phyloP scores from a whole-genome alignment of 53 echinoderm and acorn worm genomes.

The Astropecten irregularis region DNA sequence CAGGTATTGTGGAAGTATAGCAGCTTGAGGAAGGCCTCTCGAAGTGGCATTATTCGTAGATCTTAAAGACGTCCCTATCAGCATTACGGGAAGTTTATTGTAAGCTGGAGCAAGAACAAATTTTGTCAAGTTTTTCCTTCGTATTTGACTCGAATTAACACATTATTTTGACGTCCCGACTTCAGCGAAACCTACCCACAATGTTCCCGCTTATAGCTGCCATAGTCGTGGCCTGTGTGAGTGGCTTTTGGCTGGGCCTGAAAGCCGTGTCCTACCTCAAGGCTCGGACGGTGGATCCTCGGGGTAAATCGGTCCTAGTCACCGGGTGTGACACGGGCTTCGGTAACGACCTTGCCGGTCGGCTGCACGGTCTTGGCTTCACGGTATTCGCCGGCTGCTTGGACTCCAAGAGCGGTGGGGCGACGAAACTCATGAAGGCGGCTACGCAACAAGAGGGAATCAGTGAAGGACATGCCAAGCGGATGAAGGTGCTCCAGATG shows the following conservation, averaged over 20 bases:
- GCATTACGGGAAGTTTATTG: too few relatives aligned
- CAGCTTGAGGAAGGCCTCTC: too few relatives aligned
- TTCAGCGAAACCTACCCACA: too few relatives aligned
- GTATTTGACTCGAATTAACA: too few relatives aligned
- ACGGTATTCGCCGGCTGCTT: slow-evolving; percentile 83
- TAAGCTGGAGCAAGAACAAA: too few relatives aligned
- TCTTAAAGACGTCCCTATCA: too few relatives aligned
- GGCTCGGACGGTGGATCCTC: slow-evolving; percentile 57
- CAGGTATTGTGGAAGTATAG: too few relatives aligned
- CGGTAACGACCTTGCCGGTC: slow-evolving; percentile 77
- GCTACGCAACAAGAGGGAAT: not conserved
- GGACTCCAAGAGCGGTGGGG: slow-evolving; percentile 70
- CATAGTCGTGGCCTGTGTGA: slow-evolving; percentile 12
- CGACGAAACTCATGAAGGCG: slow-evolving; percentile 51
- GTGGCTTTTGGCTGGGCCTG: slow-evolving; percentile 23
- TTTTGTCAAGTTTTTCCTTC: too few relatives aligned
- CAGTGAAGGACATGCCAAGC: not conserved
- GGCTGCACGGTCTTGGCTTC: slow-evolving; percentile 74
- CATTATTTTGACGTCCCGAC: too few relatives aligned
- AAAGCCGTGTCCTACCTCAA: not conserved
- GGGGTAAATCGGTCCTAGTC: slow-evolving; percentile 78
- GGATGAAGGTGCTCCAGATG: slow-evolving; percentile 66
- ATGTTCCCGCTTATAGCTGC: slow-evolving; percentile 21
- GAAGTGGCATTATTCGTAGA: too few relatives aligned
- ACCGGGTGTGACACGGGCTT: slow-evolving; percentile 93